Evolutionary conservation across 2,113 vertebrate genomes (phyloP).

Genomic region (Cebus imitator): DNA sequence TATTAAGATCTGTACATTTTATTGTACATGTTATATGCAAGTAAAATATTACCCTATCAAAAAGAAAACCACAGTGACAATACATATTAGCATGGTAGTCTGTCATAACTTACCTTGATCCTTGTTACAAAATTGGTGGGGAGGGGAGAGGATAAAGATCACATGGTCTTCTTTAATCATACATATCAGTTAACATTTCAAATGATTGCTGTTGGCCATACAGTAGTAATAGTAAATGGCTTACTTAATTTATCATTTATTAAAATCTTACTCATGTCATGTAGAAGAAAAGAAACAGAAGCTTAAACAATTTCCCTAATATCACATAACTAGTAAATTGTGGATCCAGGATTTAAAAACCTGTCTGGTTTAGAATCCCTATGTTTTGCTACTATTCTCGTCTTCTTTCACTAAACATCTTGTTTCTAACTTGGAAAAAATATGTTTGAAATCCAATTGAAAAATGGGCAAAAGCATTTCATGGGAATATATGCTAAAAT

Average conservation of each 20-base stretch:
- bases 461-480: not conserved
- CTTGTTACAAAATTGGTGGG: not conserved
- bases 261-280: not conserved
- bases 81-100: not conserved
- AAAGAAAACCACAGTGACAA: not conserved
- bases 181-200: not conserved
- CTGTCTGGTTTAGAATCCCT: not conserved
- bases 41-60: not conserved
- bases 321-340: not conserved
- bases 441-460: not conserved
- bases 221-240: not conserved
- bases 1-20: not conserved
- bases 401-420: not conserved
- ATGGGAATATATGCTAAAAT: not conserved
- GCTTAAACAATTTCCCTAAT: not conserved
- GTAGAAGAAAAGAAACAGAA: not conserved
- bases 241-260: not conserved
- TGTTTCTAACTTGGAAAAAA: not conserved
- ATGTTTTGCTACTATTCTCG: not conserved
- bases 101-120: not conserved
- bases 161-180: not conserved
- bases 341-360: not conserved
- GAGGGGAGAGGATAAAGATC: not conserved
- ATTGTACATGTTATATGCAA: not conserved
- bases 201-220: not conserved